Percentiles rank a stretch among this genome's conserved stretches.
Evolutionary conservation across 2,113 vertebrate species (phyloP).

Genomic region (Phocoena sinus): DNA sequence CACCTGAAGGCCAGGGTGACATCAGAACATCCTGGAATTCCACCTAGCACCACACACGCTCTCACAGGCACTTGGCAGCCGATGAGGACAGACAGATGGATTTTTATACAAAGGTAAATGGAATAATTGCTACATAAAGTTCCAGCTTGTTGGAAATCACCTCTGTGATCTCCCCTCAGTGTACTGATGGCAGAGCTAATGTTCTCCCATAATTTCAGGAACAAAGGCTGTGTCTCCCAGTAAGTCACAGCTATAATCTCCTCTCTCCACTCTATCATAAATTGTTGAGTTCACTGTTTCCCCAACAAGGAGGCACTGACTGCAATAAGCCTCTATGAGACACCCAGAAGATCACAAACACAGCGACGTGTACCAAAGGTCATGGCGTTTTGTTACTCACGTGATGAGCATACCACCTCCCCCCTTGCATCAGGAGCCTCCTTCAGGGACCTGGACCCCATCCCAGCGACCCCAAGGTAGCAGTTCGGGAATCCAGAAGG

Average conservation of each 20-base stretch:
- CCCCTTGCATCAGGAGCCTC: not conserved
- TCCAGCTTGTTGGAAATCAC: not conserved
- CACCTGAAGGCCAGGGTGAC: not conserved
- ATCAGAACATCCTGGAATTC: not conserved
- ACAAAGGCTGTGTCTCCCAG: not conserved
- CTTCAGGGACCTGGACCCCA: not conserved
- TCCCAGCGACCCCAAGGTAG: too few relatives aligned
- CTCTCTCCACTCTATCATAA: not conserved
- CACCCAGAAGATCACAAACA: not conserved
- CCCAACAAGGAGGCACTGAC: not conserved
- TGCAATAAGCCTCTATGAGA: not conserved
- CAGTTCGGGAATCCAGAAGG: not conserved
- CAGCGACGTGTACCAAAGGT: accelerated
- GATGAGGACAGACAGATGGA: too few relatives aligned
- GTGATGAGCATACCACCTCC: too few relatives aligned
- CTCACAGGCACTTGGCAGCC: not conserved
- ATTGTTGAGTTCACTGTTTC: accelerated
- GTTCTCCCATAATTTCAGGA: accelerated
- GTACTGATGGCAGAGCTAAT: not conserved
- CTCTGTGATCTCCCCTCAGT: not conserved
- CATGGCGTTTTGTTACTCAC: accelerated
- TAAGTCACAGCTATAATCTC: accelerated
- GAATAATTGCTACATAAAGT: accelerated
- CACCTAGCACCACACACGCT: accelerated
- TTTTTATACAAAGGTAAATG: accelerated